Conservation (phyloP, 1,140 invertebrate genomes). For the Dendroctonus ponderosae region DNA sequence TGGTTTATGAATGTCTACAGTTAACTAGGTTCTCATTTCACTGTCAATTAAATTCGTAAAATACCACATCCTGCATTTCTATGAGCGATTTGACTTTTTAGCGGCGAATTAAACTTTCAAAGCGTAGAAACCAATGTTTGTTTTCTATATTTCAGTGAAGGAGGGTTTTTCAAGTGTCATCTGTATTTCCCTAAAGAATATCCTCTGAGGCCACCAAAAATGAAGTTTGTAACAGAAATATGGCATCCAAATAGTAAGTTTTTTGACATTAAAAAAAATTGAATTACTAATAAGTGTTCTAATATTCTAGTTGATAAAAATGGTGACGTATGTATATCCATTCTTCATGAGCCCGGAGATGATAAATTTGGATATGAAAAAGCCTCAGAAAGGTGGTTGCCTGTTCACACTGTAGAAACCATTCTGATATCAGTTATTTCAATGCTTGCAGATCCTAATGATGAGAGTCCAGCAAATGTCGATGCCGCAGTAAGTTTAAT, state of each 20-base stretch:
- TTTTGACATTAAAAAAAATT: slow-evolving; percentile 39
- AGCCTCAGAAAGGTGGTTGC: slow-evolving; percentile 97
- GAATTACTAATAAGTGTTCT: neutral
- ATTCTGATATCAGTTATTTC: slow-evolving; percentile 99
- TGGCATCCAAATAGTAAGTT: slow-evolving; percentile 98
- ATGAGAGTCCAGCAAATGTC: slow-evolving; percentile 99
- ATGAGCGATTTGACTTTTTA: no score
- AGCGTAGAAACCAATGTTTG: no score
- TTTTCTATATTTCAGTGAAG: slow-evolving; percentile 73
- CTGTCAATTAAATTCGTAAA: no score
- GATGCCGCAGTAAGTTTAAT: slow-evolving; percentile 90
- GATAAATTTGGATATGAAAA: slow-evolving; percentile 99
- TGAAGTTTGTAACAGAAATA: slow-evolving; percentile 99
- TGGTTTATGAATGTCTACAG: no score
- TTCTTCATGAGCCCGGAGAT: slow-evolving; percentile 98
- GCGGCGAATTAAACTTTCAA: no score
- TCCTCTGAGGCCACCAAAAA: slow-evolving; percentile 95
- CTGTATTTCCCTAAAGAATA: slow-evolving; percentile 98
- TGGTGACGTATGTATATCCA: slow-evolving; percentile 99
- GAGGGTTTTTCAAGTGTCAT: slow-evolving; percentile 97
- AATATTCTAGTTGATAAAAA: slow-evolving; percentile 86
- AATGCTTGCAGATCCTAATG: slow-evolving; percentile 99
- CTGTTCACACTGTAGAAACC: slow-evolving; percentile 99
- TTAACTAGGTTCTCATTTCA: no score
- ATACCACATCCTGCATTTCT: no score